These are phyloP conservation scores for Epizoanthus scotinus DNA, from an alignment of 92 coral and sea anemone species.

Conservation along the genomic window DNA sequence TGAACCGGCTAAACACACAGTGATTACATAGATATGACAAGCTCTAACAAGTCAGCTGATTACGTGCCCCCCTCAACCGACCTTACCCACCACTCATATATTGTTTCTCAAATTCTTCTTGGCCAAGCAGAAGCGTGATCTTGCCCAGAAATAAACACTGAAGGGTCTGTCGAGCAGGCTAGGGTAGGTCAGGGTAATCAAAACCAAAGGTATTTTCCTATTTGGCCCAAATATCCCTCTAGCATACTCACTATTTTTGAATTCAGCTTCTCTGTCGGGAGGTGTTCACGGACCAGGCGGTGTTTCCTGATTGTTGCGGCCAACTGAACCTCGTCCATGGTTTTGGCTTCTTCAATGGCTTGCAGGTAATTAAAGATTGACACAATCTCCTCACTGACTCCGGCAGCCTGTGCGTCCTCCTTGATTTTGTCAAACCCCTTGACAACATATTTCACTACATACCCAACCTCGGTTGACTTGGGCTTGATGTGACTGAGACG, in stretches of 20 bases:
- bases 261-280: slow-evolving; percentile 78
- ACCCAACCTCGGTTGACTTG: slow-evolving; percentile 27
- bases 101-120: too few species aligned
- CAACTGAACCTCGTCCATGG: slow-evolving; percentile 57
- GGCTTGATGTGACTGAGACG: slow-evolving; percentile 93
- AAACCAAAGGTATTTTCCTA: too few species aligned
- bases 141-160: too few species aligned
- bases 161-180: too few species aligned
- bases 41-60: too few species aligned
- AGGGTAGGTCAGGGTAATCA: too few species aligned
- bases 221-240: too few species aligned
- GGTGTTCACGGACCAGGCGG: slow-evolving; percentile 86
- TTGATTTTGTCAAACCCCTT: slow-evolving; percentile 43
- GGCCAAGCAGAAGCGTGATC: too few species aligned
- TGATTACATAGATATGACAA: too few species aligned
- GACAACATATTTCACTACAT: slow-evolving; percentile 66
- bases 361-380: slow-evolving; percentile 60
- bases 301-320: slow-evolving; percentile 59
- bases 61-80: too few species aligned
- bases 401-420: slow-evolving; percentile 33
- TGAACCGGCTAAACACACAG: too few species aligned
- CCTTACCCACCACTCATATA: too few species aligned
- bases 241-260: slow-evolving; percentile 55
- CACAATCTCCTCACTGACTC: slow-evolving; percentile 55
- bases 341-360: slow-evolving; percentile 72